Evolutionary conservation across 2,888 invertebrate species (phyloP).

Genomic region (Torymus texanus): DNA sequence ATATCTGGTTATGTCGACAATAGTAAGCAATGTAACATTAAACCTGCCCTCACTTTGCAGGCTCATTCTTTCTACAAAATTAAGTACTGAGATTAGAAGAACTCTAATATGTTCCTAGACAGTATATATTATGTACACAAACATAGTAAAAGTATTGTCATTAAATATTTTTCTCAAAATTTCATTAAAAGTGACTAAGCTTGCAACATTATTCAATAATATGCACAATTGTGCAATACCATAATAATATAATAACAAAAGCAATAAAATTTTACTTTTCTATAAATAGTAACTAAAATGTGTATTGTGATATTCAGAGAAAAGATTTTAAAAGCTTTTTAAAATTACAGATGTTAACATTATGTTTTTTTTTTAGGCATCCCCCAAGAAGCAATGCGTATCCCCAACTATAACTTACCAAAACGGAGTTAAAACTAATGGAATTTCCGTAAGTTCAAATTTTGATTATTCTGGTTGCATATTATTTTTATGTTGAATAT

Average conservation of each 20-base stretch:
- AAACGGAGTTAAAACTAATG: conserved; percentile 61
- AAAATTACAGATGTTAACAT: background rate
- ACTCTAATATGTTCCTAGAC: conserved; percentile 27
- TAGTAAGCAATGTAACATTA: background rate
- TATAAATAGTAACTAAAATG: background rate
- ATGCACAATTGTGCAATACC: conserved; percentile 22
- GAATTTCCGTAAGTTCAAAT: conserved; percentile 54
- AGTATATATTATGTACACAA: conserved; percentile 33
- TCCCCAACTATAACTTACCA: conserved; percentile 63
- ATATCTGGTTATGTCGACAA: conserved; percentile 14
- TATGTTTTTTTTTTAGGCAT: conserved; percentile 62
- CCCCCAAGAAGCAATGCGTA: conserved; percentile 68
- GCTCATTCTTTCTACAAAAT: conserved; percentile 5
- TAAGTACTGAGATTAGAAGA: conserved; percentile 12
- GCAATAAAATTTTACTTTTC: no score
- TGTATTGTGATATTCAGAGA: background rate
- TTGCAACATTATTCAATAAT: background rate
- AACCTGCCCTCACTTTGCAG: background rate
- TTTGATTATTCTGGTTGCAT: background rate
- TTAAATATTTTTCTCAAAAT: background rate
- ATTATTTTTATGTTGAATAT: no score
- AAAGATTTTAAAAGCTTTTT: background rate
- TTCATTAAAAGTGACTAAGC: background rate
- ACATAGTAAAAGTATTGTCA: background rate
- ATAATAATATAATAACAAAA: no score